Evolutionary conservation across 1,140 invertebrate genomes (phyloP).

Genomic region (Philopotamus ludificatus): DNA sequence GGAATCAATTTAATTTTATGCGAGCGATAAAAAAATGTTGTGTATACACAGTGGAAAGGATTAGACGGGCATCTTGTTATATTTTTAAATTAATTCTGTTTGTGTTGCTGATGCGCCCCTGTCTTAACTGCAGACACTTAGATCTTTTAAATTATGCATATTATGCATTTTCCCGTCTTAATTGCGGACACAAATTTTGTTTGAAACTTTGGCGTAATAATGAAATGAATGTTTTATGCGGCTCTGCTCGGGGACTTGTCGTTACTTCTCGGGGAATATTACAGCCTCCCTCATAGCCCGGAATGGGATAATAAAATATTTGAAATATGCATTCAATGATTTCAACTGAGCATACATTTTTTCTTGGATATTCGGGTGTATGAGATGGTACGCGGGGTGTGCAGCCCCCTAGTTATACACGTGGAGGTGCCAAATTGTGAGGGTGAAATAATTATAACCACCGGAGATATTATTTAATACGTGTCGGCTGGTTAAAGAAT

Average conservation of each 20-base stretch:
- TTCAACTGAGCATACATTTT: too few relatives aligned
- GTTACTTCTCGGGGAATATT: slow-evolving; percentile 7
- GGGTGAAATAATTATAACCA: slow-evolving; percentile 39
- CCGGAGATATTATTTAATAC: slow-evolving; percentile 40
- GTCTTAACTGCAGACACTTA: slow-evolving; percentile 32
- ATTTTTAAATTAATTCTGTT: too few relatives aligned
- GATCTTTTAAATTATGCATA: slow-evolving; percentile 39
- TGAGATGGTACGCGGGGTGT: too few relatives aligned
- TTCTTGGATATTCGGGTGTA: too few relatives aligned
- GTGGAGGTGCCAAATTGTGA: slow-evolving; percentile 30
- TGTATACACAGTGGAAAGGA: too few relatives aligned
- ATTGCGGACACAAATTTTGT: slow-evolving; percentile 41
- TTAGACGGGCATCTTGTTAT: too few relatives aligned
- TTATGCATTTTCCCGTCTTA: slow-evolving; percentile 32
- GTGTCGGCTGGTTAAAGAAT: slow-evolving; percentile 30
- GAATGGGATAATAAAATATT: too few relatives aligned
- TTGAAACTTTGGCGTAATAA: slow-evolving; percentile 32
- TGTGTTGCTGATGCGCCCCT: too few relatives aligned
- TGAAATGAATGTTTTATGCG: slow-evolving; percentile 41
- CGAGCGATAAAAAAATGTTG: too few relatives aligned
- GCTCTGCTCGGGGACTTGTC: slow-evolving; percentile 18
- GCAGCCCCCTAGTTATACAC: background rate
- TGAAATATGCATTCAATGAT: too few relatives aligned
- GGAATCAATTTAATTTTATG: too few relatives aligned
- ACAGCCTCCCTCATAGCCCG: slow-evolving; percentile 10